Evolutionary conservation across 2,113 vertebrate species (phyloP).

Genomic region (Pongo pygmaeus): DNA sequence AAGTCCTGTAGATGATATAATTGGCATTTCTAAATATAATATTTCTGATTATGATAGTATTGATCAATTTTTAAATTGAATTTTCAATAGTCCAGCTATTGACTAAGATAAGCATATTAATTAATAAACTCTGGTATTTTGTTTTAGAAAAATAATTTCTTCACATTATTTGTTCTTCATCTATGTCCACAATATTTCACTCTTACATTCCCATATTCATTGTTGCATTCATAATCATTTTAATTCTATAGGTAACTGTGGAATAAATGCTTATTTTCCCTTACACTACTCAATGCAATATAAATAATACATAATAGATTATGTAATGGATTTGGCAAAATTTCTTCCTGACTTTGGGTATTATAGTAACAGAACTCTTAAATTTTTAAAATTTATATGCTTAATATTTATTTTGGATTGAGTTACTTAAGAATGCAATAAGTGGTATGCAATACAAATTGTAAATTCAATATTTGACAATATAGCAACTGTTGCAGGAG

Average conservation of each 20-base stretch:
- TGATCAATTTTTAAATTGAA: background rate
- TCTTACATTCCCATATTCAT: background rate
- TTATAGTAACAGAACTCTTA: constrained; percentile 39
- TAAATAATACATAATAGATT: background rate
- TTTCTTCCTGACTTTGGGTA: background rate
- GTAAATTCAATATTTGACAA: constrained; percentile 60
- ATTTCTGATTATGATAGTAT: background rate
- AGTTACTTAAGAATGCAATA: constrained; percentile 38
- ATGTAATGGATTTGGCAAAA: background rate
- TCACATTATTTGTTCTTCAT: background rate
- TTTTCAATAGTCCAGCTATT: background rate
- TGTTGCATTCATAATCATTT: background rate
- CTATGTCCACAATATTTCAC: background rate
- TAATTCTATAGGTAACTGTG: background rate
- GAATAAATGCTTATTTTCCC: background rate
- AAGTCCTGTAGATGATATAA: background rate
- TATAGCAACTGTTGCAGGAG: background rate
- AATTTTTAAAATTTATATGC: background rate
- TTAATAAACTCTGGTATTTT: background rate
- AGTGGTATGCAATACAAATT: constrained; percentile 61
- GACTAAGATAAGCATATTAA: background rate
- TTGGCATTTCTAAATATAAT: background rate
- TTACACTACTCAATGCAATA: background rate
- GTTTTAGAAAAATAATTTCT: background rate
- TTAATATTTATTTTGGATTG: background rate